Base-by-base conservation (phyloP, 2,888 invertebrate genomes). In the Andrena haemorrhoa region DNA sequence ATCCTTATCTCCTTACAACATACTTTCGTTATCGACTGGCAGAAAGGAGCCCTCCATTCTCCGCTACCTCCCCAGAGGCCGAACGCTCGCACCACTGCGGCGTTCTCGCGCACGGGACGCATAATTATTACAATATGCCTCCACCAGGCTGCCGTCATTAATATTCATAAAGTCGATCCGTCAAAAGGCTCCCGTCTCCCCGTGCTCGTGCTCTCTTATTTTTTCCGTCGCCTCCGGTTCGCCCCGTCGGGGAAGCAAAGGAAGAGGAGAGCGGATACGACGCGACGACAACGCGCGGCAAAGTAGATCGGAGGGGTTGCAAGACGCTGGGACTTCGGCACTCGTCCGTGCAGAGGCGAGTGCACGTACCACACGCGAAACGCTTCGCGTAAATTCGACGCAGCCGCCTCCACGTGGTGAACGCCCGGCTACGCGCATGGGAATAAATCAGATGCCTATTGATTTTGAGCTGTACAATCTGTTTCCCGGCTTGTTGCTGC, bases 391-490 rank as follows among this genome's bases (percentile, higher is more conserved):
- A 76, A 82, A 85, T 85, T 79, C 68, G 74, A 58, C 72, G 73
- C 71, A 49, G 51, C 49, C 70, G 73, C 74, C 79, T 76, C 76
- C 61, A 65, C 85, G 82, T 66, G 64, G 72, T 49, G 75, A 33
- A 73, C 69, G 68, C 51, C 64, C 71, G 31, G 61, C 60, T 75
- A 75, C 86, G 85, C 85, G 86, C 86, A 85, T 79, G 87, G 87
- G 86, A 89, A 89, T 89, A 90, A 89, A 90, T 89, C 89, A 88
- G 87, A 84, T 81, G 86, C 76, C 86, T 90, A 90, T 90, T 89
- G 90, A 90, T 89, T 87, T 90, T 86, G 87, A 85, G 82, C 89
- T 78, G 79, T 84, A 84, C 89, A 89, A 89, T 89, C 89, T 88
- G 86, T 86, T 86, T 83, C 86, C 72, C 78, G 79, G 60, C 60